phyloP scores from a whole-genome alignment of 2,113 vertebrate genomes.

The Bos indicus region DNA sequence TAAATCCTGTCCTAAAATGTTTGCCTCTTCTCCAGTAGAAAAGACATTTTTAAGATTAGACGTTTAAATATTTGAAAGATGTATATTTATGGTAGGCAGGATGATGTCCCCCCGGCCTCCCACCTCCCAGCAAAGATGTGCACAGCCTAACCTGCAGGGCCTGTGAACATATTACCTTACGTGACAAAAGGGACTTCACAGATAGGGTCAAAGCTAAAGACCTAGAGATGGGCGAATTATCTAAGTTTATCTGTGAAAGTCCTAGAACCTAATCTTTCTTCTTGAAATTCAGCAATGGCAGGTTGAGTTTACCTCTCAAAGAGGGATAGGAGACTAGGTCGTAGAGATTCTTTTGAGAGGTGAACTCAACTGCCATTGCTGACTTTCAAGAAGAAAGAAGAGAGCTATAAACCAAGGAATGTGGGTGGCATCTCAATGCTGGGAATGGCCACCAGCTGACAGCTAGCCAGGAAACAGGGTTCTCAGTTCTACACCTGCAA shows the following conservation, averaged over 20 bases:
- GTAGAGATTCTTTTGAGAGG: not conserved
- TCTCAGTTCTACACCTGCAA: not conserved
- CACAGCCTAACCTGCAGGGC: not conserved
- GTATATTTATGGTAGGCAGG: not conserved
- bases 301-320: not conserved
- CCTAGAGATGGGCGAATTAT: not conserved
- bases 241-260: not conserved
- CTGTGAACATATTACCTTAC: not conserved
- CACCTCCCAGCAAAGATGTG: not conserved
- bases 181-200: not conserved
- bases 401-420: not conserved
- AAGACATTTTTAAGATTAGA: not conserved
- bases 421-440: not conserved
- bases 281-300: not conserved
- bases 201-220: not conserved
- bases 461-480: not conserved
- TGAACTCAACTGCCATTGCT: not conserved
- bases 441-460: not conserved
- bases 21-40: not conserved
- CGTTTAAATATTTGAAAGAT: constrained; percentile 2
- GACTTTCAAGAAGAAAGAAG: not conserved
- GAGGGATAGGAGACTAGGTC: not conserved
- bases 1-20: not conserved
- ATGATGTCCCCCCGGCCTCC: not conserved
- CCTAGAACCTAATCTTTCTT: not conserved